Evolutionary conservation across 2,113 vertebrate genomes (phyloP), one percentile per base, ranked within the genome.

Genomic region (Choloepus hoffmanni): DNA sequence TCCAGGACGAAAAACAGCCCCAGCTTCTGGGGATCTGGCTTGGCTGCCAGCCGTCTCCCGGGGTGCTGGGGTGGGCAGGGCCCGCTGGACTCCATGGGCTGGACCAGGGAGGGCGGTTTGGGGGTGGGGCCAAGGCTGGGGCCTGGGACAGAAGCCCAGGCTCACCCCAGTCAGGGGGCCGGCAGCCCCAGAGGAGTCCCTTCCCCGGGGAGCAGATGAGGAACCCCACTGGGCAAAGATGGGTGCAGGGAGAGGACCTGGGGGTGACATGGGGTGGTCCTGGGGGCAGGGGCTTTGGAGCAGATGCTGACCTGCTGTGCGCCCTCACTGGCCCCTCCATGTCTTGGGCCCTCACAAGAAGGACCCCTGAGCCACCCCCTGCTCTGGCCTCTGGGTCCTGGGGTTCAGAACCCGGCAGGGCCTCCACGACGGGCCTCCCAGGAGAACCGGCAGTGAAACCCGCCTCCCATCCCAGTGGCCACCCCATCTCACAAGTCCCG

Each of bases 241-340:
- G 16, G 30, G 36, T 11, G 14, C 53, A 8, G 85, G 28, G 43
- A 74, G 2, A 28, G 11, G 6, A 12, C 16, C 1, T 30, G 76
- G 4, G 79, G 9, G 11, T 36, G 36, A 58, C 26, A 15, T 16
- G 5, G 74, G 73, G 23, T 14, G 26, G 23, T 12, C 24, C 40
- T 86, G 94, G 96, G 93, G 97, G 91, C 96, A 96, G 92, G 83
- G 97, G 90, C 95, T 81, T 73, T 78, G 76, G 89, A 76, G 76
- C 97, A 97, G 98, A 98, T 98, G 97, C 94, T 89, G 98, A 97
- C 95, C 97, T 97, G 97, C 97, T 98, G 98, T 97, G 92, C 97
- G 96, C 95, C 95, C 88, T 98, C 97, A 98, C 97, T 95, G 97
- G 97, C 98, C 98, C 98, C 95, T 96, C 95, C 98, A 98, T 95